Evolutionary conservation across 2,113 vertebrate genomes (phyloP), one percentile per base, ranked within the genome.

Genomic region (Epinephelus cyanopodus): DNA sequence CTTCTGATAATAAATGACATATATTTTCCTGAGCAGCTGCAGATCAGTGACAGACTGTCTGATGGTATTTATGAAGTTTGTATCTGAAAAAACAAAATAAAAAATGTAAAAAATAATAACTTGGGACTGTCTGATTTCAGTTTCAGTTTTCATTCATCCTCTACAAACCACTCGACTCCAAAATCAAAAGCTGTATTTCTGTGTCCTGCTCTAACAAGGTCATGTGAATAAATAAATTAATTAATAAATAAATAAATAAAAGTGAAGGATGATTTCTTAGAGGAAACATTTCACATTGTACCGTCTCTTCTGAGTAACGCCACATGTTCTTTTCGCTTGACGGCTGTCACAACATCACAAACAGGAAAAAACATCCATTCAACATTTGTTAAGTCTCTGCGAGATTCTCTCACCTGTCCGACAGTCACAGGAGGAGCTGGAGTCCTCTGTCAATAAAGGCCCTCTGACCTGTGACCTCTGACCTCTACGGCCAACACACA

Each of bases 251-350:
- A 13, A 39, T 5, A 53, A 23, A 17, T 54, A 37, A 23, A 64
- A 64, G 77, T 14, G 60, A 37, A 67, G 18, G 13, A 47, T 47
- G 18, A 37, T 10, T 73, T 56, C 60, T 80, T 57, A 8, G 23
- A 61, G 57, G 17, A 63, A 64, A 25, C 39, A 42, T 63, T 71
- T 67, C 45, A 14, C 25, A 19, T 25, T 64, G 25, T 4, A n/a
- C 45, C 10, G 6, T 64, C 25, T 61, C 6, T 1, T n/a, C 12
- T 64, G 39, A 57, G 42, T n/a, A 71, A 71, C 64, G 13, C 5
- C 39, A 63, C 37, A n/a, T 17, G 25, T 11, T 17, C 62, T 47
- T 21, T 42, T 65, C 33, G 50, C 14, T 18, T 21, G 52, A 29
- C 17, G 25, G 61, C 17, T 54, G 56, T 74, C 45, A 67, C 3